These are phyloP conservation scores for Panthera tigris DNA, from an alignment of 2,113 vertebrate genomes.

Conservation along the genomic window DNA sequence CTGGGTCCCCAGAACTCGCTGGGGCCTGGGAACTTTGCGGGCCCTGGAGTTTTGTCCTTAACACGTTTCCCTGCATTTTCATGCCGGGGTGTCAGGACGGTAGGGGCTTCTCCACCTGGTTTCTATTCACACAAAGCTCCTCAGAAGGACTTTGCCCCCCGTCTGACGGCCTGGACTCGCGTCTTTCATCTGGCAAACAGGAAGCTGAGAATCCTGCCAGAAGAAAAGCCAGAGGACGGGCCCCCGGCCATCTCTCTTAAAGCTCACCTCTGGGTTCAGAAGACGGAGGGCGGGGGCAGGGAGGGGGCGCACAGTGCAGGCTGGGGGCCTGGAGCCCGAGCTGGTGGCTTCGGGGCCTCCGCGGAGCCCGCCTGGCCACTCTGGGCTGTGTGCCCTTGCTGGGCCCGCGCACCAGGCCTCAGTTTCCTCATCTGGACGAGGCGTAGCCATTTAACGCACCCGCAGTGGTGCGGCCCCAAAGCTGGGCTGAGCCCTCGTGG, in stretches of 20 bases:
- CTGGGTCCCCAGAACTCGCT: background rate
- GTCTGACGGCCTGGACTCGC: accelerated
- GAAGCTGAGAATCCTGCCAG: background rate
- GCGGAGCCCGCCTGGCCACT: background rate
- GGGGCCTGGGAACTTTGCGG: background rate
- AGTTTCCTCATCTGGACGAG: background rate
- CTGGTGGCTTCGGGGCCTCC: background rate
- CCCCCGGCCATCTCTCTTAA: accelerated
- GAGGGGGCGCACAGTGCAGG: too few species aligned
- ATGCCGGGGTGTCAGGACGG: accelerated
- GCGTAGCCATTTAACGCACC: background rate
- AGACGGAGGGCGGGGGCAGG: background rate
- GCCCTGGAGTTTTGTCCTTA: background rate
- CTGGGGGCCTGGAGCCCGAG: background rate
- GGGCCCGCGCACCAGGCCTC: background rate
- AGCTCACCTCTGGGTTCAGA: background rate
- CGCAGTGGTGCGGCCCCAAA: too few species aligned
- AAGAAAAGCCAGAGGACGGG: accelerated
- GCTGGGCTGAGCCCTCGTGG: background rate
- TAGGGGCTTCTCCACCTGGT: accelerated
- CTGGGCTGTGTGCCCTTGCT: background rate
- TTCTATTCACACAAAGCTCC: background rate
- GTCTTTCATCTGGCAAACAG: background rate
- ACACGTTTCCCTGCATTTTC: too few species aligned
- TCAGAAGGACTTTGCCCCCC: background rate